Base-by-base conservation (phyloP, 2,113 vertebrate genomes). In the Albula glossodonta region DNA sequence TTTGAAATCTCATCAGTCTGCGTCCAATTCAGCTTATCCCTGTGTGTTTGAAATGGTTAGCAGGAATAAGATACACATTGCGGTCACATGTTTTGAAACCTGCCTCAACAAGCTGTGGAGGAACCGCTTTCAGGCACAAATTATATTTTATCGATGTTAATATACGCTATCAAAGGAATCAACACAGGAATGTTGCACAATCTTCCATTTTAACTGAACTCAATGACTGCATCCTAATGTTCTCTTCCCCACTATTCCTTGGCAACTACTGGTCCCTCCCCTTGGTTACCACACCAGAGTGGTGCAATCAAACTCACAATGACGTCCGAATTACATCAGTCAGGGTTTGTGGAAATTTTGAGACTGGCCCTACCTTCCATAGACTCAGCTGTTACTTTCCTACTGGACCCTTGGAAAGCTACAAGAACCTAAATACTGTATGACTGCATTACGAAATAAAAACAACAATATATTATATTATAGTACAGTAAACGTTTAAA, bases 241-340 rank as follows among this genome's bases (percentile, higher is more conserved):
- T 3, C 60, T 63, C 17, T 63, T 63, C 60, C 60, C 17, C 12
- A 88, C 84, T 82, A 87, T 88, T 83, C 86, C 82, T 87, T 83
- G 86, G 90, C 86, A 87, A 83, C 82, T 49, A 74, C 48, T 84
- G 51, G 60, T 60, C 80, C 60, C 60, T 63, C 60, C 60, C 60
- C 60, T 63, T 63, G 17, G 60, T 63, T 63, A 63, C 60, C 17
- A 15, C 60, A 17, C 4, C 17, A 4, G 60, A 63, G 15, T 63
- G 60, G 17, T 63, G 60, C 60, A 63, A 63, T 63, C 17, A 11
- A 63, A 63, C 1, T 63, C 17, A 63, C 17, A 12, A 63, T 63
- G 60, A 63, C 60, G 60, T 63, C 1, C 11, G 17, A 63, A 63
- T 63, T 11, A 63, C 60, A 17, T 63, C 5, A 63, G 17, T 56